Percentiles rank a stretch among this genome's conserved stretches.
These are phyloP conservation scores for Lasiurus cinereus DNA, from an alignment of 2,113 vertebrate species.

Conservation along the genomic window DNA sequence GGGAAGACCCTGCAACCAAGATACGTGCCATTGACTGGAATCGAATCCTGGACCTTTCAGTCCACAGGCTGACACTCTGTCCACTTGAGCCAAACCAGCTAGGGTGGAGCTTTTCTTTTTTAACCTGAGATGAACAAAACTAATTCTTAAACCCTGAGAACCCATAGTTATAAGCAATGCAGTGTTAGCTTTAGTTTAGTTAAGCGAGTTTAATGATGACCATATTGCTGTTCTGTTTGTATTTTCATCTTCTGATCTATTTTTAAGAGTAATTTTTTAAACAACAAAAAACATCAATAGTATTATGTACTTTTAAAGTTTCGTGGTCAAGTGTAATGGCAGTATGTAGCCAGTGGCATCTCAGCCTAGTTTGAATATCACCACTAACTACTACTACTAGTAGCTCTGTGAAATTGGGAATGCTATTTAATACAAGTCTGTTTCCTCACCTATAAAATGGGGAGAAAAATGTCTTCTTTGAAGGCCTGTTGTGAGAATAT, in stretches of 20 bases:
- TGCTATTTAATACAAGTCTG: neutral
- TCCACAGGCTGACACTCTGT: too few relatives aligned
- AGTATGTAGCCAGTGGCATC: neutral
- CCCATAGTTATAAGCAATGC: neutral
- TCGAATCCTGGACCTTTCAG: too few relatives aligned
- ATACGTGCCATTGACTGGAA: too few relatives aligned
- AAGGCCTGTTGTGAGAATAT: slow-evolving; percentile 22
- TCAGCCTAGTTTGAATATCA: neutral
- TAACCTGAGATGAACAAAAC: neutral
- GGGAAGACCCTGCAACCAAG: too few relatives aligned
- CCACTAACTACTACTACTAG: neutral
- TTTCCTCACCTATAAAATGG: slow-evolving; percentile 12
- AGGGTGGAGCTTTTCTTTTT: neutral
- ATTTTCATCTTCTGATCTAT: slow-evolving; percentile 24
- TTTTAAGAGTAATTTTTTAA: slow-evolving; percentile 46
- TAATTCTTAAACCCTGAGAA: slow-evolving; percentile 2
- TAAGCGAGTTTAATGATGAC: slow-evolving; percentile 11
- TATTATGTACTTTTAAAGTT: slow-evolving; percentile 17
- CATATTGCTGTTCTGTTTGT: neutral
- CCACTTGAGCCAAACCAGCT: neutral
- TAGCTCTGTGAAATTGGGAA: neutral
- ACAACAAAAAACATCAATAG: neutral
- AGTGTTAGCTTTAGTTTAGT: neutral
- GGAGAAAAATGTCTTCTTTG: neutral
- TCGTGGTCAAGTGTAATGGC: neutral